Evolutionary conservation across 1,140 invertebrate genomes (phyloP), one percentile per base, ranked within the genome.

Genomic region (Zaprionus gabonicus): DNA sequence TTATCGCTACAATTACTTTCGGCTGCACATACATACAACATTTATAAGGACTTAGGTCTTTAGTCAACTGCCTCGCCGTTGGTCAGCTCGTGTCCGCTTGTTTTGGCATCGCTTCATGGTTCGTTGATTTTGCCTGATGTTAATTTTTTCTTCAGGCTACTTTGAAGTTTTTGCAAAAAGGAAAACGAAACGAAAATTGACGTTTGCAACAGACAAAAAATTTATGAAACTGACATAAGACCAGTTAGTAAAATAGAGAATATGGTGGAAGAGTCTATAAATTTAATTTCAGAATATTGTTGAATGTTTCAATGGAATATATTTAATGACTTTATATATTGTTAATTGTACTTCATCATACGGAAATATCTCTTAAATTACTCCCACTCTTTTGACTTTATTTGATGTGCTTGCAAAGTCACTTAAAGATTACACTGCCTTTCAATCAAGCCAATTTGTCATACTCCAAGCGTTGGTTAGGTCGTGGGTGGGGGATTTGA

Each of bases 21-120:
- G 51, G 64, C 7, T 83, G 72, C 67, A 76, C 44, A 57, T 27
- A 78, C 63, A 85, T 82, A 64, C 55, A 82, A 79, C 76, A 86
- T 86, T 71, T 85, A 77, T 85, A 79, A 64, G 75, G 76, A 38
- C 58, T 71, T 49, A 82, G 79, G 73, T 77, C 82, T 68, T 73
- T 56, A 53, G 28, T 69, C 66, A 74, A 55, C 59, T 59, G 38
- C 58, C 34, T 31, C 13, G 28, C 44, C 59, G 13, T 65, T 66
- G 80, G 72, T 71, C 72, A 76, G 64, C 34, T 65, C 36, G 44
- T 49, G n/a, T 57, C 60, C 51, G 64, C 70, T 65, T 76, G 44
- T 62, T 76, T 76, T 57, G 53, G 59, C 67, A 63, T 57, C 57
- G 53, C 66, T 65, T 64, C 57, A 87, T 64, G 84, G 73, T 83